Base-by-base conservation (phyloP, 2,113 vertebrate species). In the Glareola pratincola region DNA sequence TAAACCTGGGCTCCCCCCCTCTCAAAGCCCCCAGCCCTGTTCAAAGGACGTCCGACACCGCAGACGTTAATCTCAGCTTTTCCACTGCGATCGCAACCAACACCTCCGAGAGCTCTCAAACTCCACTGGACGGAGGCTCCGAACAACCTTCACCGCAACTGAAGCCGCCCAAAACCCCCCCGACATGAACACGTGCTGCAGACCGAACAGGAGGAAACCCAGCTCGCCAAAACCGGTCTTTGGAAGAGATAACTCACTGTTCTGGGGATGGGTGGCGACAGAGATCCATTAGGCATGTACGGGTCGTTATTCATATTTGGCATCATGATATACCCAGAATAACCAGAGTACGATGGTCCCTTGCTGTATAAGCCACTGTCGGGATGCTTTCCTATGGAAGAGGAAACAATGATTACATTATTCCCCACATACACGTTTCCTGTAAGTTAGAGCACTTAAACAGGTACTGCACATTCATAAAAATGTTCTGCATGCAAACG, bases 301-400 rank as follows among this genome's bases (percentile, higher is more conserved):
- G 99, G 99, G 97, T 99, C 99, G 77, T 98, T 99, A 96, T 98
- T 99, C 99, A 99, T 99, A 98, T 99, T 99, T 98, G 99, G 99
- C 99, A 99, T 99, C 99, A 99, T 99, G 98, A 99, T 99, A 98
- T 99, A 99, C 94, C 99, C 98, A n/a, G 99, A 99, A 94, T 99
- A 99, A 92, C 98, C 98, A 4, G 98, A 90, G 97, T 99, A 99
- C 5, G 98, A 98, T 90, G 99, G 99, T 91, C 98, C 99, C 98
- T 99, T 99, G 98, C 96, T 98, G 98, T 99, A 99, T 95, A 99
- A 98, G 54, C 97, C 97, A 93, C 98, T 97, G 94, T 99, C 99
- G 84, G 99, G 98, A 96, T 98, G 99, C 90, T 99, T 99, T 92
- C 98, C 99, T 99, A 92, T 5, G 86, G 97, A 96, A 96, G 68